Conservation (phyloP, 2,888 invertebrate species). For the Nomada flava region DNA sequence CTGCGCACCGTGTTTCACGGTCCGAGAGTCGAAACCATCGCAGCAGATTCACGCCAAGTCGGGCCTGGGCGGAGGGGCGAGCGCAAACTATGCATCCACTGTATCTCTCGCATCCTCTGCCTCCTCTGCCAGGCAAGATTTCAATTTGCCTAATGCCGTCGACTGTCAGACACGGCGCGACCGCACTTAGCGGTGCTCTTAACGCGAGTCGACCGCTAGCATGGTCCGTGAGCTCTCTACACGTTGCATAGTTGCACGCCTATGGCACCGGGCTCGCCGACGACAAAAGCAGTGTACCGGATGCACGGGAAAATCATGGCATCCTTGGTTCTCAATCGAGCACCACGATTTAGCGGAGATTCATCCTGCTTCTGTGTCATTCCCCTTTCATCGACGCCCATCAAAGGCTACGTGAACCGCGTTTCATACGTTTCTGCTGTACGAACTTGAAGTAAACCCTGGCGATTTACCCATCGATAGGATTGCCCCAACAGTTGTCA, state of each 20-base stretch:
- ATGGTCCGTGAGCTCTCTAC: slow-evolving; percentile 14
- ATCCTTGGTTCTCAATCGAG: slow-evolving; percentile 32
- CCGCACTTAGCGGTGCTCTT: slow-evolving; percentile 54
- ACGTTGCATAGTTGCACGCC: slow-evolving; percentile 8
- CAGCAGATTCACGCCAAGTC: slow-evolving; percentile 35
- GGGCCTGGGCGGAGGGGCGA: slow-evolving; percentile 29
- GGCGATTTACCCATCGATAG: not conserved
- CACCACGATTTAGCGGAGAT: not conserved
- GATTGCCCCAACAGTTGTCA: slow-evolving; percentile 5
- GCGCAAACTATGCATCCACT: slow-evolving; percentile 33
- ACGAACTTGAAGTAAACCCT: not conserved
- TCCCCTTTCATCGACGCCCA: not conserved
- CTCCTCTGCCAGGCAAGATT: slow-evolving; percentile 45
- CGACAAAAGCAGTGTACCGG: slow-evolving; percentile 32
- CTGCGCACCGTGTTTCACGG: slow-evolving; percentile 44
- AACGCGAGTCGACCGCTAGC: slow-evolving; percentile 33
- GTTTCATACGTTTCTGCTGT: too few relatives aligned
- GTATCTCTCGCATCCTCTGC: slow-evolving; percentile 15
- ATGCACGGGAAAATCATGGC: slow-evolving; percentile 29
- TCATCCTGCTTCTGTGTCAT: not conserved
- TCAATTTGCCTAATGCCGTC: slow-evolving; percentile 68
- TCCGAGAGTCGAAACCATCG: slow-evolving; percentile 37
- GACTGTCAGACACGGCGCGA: slow-evolving; percentile 50
- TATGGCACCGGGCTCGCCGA: slow-evolving; percentile 8
- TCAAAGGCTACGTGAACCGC: too few relatives aligned